Conservation (phyloP, 2,113 vertebrate species). For the Rhynchopsitta pachyrhyncha region DNA sequence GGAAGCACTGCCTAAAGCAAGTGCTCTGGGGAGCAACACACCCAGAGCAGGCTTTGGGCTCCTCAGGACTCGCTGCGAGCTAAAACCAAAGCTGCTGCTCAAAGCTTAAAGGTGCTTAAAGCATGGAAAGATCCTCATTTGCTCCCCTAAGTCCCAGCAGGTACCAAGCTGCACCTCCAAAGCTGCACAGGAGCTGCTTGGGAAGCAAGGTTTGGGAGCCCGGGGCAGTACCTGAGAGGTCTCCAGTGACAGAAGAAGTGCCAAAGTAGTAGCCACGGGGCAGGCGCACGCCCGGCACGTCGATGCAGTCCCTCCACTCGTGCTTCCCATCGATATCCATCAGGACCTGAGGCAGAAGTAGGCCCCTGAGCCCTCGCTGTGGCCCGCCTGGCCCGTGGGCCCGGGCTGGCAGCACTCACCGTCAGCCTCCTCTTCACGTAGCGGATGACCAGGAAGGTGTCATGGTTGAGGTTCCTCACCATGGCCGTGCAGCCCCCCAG, state of each 20-base stretch:
- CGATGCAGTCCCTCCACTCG: slow-evolving; percentile 93
- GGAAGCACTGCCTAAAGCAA: neutral
- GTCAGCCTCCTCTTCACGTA: slow-evolving; percentile 93
- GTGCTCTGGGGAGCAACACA: accelerated
- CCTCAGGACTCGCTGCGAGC: neutral
- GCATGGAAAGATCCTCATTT: accelerated
- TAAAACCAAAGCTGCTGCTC: accelerated
- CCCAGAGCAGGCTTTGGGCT: neutral
- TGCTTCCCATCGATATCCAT: slow-evolving; percentile 93
- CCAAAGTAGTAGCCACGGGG: slow-evolving; percentile 92
- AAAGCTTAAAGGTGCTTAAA: neutral
- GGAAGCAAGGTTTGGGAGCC: accelerated
- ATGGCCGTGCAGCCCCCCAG: slow-evolving; percentile 93
- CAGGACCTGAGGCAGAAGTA: slow-evolving; percentile 80
- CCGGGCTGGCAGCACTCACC: slow-evolving; percentile 66
- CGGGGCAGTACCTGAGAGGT: slow-evolving; percentile 84
- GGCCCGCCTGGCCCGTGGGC: accelerated
- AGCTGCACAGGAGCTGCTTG: too few species aligned
- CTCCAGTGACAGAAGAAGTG: slow-evolving; percentile 89
- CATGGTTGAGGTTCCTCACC: slow-evolving; percentile 92
- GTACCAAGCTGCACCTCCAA: neutral
- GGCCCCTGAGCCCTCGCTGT: accelerated
- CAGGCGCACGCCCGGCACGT: slow-evolving; percentile 88
- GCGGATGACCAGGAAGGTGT: slow-evolving; percentile 94
- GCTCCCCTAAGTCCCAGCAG: neutral